phyloP scores from a whole-genome alignment of 1,140 invertebrate genomes.

The Drosophila lacertosa region DNA sequence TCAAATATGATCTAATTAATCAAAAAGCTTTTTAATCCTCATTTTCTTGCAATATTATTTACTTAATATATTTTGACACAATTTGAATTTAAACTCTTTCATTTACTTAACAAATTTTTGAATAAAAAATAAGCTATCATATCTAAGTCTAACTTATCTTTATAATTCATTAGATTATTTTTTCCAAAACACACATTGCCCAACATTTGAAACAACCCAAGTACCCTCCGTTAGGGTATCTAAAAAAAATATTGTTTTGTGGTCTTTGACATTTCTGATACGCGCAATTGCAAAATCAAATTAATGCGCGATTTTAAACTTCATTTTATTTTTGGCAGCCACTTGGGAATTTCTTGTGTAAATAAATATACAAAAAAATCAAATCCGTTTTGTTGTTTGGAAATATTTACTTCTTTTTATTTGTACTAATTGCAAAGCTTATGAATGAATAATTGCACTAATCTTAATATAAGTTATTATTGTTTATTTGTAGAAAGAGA shows the following conservation, averaged over 20 bases:
- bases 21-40: too few species aligned
- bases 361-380: slow-evolving; percentile 51
- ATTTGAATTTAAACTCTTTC: too few species aligned
- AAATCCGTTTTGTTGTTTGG: slow-evolving; percentile 13
- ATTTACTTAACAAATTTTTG: too few species aligned
- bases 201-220: too few species aligned
- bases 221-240: too few species aligned
- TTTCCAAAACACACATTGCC: neutral
- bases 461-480: neutral
- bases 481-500: neutral
- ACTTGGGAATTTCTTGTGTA: slow-evolving; percentile 52
- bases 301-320: slow-evolving; percentile 7
- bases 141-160: too few species aligned
- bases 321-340: slow-evolving; percentile 35
- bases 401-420: neutral
- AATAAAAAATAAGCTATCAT: too few species aligned
- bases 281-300: slow-evolving; percentile 56
- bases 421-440: neutral
- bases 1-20: too few species aligned
- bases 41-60: too few species aligned
- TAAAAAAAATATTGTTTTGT: neutral
- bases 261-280: slow-evolving; percentile 51
- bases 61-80: too few species aligned
- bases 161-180: too few species aligned
- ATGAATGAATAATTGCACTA: slow-evolving; percentile 11